Base-by-base conservation (phyloP, 1,140 invertebrate species). In the Drosophila pruinosa region DNA sequence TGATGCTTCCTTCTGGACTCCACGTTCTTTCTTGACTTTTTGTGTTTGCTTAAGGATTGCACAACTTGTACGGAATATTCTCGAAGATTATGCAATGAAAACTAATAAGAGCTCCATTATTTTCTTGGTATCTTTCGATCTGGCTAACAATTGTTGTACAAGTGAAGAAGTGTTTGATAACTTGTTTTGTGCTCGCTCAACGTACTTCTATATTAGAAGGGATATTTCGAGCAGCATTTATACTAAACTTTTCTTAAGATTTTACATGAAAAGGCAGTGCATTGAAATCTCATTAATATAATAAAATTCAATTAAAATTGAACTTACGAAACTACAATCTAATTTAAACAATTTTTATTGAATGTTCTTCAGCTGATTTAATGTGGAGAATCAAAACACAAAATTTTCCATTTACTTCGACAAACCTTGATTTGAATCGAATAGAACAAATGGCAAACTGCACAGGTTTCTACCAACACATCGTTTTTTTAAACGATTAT, bases 31-130 rank as follows among this genome's bases (percentile, higher is more conserved):
- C 10, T 19, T 17, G 5, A 39, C 47, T 26, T 28, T 53, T 15
- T 22, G 22, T 56, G 62, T 65, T 65, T 65, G 52, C 41, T 57
- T 26, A 34, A 26, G 7, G 52, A 57, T 52, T 48, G 26, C 8
- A 53, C 17, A 64, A 45, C 61, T 64, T 47, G 41, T 14, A 22
- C 21, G 24, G 31, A 12, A 26, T 8, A 17, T 36, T 65, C 38
- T 34, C 17, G n/a, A 45, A 41, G 34, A 58, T 59, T 67, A 67
- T 65, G 31, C 62, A 54, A 64, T 54, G 39, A 36, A 54, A 53
- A 63, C 2, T 14, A 63, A 45, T 64, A 64, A 34, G 28, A 24
- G 15, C 45, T 12, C 5, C 17, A 21, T 61, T 14, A 14, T 61
- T 6, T 34, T 10, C n/a, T 2, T 36, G 1, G 15, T 10, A 41